Conservation (phyloP, 2,113 vertebrate species). For the Alethe castanea region DNA sequence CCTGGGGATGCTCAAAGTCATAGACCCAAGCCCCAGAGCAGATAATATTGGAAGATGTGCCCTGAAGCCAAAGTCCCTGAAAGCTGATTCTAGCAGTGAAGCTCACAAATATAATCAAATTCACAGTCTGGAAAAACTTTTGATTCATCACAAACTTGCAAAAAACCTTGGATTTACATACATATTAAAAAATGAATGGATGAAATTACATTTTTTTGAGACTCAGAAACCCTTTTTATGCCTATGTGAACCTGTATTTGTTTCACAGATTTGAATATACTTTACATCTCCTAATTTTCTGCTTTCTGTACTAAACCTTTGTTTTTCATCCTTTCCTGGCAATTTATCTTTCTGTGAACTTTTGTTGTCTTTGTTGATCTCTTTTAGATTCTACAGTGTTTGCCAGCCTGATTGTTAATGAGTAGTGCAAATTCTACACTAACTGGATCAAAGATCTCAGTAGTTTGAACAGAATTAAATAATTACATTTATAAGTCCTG, state of each 20-base stretch:
- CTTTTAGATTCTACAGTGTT: not conserved
- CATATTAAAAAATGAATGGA: not conserved
- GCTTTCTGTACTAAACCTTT: not conserved
- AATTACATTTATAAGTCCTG: not conserved
- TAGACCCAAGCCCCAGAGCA: not conserved
- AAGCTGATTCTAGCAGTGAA: not conserved
- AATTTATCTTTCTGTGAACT: not conserved
- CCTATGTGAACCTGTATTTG: not conserved
- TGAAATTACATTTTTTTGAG: not conserved
- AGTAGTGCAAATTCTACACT: not conserved
- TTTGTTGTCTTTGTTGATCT: not conserved
- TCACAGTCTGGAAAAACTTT: not conserved
- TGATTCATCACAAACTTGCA: not conserved
- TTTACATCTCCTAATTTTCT: not conserved
- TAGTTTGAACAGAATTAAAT: not conserved
- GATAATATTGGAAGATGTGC: not conserved
- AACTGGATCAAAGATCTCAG: not conserved
- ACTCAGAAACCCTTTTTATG: not conserved
- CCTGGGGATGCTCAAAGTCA: not conserved
- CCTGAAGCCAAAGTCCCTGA: conserved; percentile 11
- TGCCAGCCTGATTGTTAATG: not conserved
- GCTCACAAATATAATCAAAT: conserved; percentile 2
- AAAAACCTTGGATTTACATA: not conserved
- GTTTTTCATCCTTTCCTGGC: not conserved
- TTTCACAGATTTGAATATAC: not conserved